Evolutionary conservation across 2,797 vertebrate species (phyloP).

Genomic region (Trematomus bernacchii): DNA sequence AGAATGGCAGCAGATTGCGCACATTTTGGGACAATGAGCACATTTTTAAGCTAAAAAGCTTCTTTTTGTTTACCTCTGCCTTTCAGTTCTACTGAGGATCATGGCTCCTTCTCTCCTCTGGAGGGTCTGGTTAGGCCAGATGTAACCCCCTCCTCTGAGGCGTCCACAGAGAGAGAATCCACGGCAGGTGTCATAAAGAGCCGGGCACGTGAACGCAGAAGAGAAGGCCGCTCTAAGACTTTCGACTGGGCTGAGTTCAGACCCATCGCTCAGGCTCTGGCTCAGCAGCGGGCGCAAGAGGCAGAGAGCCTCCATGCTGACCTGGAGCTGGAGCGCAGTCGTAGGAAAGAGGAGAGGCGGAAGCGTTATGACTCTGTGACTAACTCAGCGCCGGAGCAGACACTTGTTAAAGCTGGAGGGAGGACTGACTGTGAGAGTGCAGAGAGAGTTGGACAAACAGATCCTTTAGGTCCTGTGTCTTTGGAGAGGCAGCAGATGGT

Average conservation of each 20-base stretch:
- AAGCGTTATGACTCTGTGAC: conserved; percentile 83
- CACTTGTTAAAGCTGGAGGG: conserved; percentile 29
- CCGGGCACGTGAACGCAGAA: conserved; percentile 82
- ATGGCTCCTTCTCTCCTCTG: conserved; percentile 76
- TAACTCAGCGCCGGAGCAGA: conserved; percentile 54
- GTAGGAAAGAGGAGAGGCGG: conserved; percentile 85
- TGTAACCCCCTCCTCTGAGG: conserved; percentile 82
- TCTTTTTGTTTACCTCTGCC: background rate
- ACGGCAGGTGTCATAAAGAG: conserved; percentile 77
- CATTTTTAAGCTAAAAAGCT: background rate
- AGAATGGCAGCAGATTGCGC: background rate
- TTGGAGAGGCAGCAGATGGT: conserved; percentile 82
- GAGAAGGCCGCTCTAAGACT: conserved; percentile 88
- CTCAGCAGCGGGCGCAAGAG: conserved; percentile 85
- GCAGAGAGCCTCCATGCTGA: conserved; percentile 79
- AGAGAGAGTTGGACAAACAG: conserved; percentile 20
- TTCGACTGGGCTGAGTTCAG: conserved; percentile 91
- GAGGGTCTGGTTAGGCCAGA: conserved; percentile 84
- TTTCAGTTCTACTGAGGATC: conserved; percentile 84
- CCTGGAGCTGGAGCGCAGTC: conserved; percentile 78
- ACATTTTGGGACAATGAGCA: background rate
- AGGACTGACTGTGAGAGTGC: conserved; percentile 69
- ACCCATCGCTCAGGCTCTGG: conserved; percentile 88
- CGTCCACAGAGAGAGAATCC: conserved; percentile 82
- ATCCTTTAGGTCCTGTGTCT: conserved; percentile 31